phyloP scores from a whole-genome alignment of 2,797 vertebrate genomes.

The Mormyrops boulengeri region DNA sequence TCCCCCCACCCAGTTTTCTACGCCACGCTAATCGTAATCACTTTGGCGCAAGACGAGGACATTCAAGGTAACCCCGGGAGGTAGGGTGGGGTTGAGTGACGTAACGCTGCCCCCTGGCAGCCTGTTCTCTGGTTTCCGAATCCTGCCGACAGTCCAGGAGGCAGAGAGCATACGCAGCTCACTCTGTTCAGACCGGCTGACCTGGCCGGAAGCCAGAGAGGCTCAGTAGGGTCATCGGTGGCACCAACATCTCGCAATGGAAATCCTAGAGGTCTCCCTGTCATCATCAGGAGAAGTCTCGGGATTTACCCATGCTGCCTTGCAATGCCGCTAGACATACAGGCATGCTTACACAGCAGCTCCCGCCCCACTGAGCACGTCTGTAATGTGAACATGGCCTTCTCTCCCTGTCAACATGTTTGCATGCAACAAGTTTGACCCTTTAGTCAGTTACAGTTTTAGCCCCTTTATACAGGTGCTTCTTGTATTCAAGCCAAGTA shows the following conservation, averaged over 20 bases:
- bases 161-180: background rate
- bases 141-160: background rate
- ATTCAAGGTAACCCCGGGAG: background rate
- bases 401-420: background rate
- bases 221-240: background rate
- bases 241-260: background rate
- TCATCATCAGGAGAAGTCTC: background rate
- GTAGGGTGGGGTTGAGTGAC: background rate
- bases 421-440: background rate
- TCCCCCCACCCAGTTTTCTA: conserved; percentile 11
- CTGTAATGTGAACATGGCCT: too few relatives aligned
- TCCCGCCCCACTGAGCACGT: background rate
- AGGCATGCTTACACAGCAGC: background rate
- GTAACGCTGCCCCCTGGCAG: background rate
- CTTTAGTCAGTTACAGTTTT: background rate
- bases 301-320: background rate
- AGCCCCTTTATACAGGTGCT: background rate
- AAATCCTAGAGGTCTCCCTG: background rate
- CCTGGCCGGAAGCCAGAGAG: background rate
- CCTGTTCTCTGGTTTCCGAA: background rate
- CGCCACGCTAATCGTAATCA: conserved; percentile 2
- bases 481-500: background rate
- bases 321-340: background rate
- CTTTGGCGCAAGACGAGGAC: background rate
- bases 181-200: background rate